phyloP scores from a whole-genome alignment of 2,888 invertebrate species.

The Rapana venosa region DNA sequence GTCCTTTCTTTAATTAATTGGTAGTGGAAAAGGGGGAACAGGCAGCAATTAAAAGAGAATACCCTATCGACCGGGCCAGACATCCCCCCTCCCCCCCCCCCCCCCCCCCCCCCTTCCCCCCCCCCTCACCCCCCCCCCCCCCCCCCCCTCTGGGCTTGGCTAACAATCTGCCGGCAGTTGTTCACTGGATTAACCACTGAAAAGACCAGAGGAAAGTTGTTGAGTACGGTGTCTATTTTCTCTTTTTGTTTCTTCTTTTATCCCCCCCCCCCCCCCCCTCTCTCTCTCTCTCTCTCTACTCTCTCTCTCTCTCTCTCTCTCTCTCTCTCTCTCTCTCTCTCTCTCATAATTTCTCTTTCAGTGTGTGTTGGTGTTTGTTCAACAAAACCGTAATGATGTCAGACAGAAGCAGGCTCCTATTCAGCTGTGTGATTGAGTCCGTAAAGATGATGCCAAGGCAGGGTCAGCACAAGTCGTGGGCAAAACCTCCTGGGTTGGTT shows the following conservation, averaged over 20 bases:
- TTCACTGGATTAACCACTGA: conserved; percentile 1
- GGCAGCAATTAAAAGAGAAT: conserved; percentile 42
- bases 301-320: too few species aligned
- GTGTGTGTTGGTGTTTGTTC: too few species aligned
- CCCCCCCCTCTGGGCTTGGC: not conserved
- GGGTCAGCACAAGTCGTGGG: too few species aligned
- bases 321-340: not conserved
- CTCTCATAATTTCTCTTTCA: not conserved
- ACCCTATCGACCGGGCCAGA: conserved; percentile 32
- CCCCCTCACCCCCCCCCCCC: too few species aligned
- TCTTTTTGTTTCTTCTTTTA: not conserved
- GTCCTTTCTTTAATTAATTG: conserved; percentile 42
- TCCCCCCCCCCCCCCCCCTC: not conserved
- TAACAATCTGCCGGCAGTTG: conserved; percentile 23
- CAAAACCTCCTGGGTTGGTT: too few species aligned
- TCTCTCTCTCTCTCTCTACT: too few species aligned
- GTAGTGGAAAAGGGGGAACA: conserved; percentile 3
- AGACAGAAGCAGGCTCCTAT: not conserved
- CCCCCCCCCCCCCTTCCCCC: not conserved
- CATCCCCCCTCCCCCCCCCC: not conserved
- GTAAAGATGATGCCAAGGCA: not conserved
- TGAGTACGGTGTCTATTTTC: not conserved
- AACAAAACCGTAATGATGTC: too few species aligned
- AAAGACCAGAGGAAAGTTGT: not conserved
- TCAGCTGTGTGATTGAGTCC: not conserved